Evolutionary conservation across 2,888 invertebrate genomes (phyloP), one percentile per base, ranked within the genome.

Genomic region (Cacoxenus indagator): DNA sequence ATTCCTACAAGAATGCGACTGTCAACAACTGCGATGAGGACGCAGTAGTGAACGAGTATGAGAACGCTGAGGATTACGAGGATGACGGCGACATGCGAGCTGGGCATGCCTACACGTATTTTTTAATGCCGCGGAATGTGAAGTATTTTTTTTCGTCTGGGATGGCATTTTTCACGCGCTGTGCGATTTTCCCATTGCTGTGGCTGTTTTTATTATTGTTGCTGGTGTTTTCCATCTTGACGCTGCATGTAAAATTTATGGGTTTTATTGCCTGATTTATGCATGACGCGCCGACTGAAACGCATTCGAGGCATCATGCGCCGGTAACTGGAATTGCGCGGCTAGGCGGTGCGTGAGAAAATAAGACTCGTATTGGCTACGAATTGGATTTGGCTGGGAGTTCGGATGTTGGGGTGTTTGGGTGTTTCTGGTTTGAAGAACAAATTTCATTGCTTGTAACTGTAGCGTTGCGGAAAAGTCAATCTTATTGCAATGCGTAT

Each of bases 261-360:
- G 82, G 76, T 80, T 83, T 81, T 83, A 82, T 81, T 83, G 78
- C 82, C 81, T 81, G 81, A 81, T 81, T 81, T 81, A 81, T 81
- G 81, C 78, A 76, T 68, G 73, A 70, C 69, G 71, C 72, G 71
- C 73, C 73, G 74, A 75, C n/a, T 71, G 76, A 76, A 73, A 68
- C 37, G 68, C 48, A 64, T 59, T 24, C 73, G 72, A 80, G 78
- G 80, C 78, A 82, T 80, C 73, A n/a, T 77, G 29, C 17, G 77
- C 77, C 81, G 79, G 83, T 81, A 83, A 76, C n/a, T n/a, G n/a
- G n/a, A n/a, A n/a, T n/a, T n/a, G n/a, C 78, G 83, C 76, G 81
- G 73, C 77, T 77, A 76, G 76, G 77, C 81, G 76, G 75, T 78
- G 81, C 83, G 83, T 81, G 80, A 77, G 17, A 59, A 59, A 59